These are phyloP conservation scores for Baccha elongata DNA, from an alignment of 2,888 invertebrate genomes.

Conservation along the genomic window DNA sequence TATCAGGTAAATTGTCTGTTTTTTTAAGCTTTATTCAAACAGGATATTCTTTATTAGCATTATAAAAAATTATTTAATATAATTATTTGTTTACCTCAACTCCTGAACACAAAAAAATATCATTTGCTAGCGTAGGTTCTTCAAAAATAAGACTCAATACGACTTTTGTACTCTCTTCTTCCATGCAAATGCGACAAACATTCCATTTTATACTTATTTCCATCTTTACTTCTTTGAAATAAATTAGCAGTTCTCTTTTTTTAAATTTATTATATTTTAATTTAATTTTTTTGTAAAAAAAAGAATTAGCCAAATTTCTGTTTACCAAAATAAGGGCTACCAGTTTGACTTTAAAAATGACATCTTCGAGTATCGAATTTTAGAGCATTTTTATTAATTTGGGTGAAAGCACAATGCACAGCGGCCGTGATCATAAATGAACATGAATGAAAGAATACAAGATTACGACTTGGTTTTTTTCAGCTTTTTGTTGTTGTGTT, in stretches of 20 bases:
- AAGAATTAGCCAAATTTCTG: too few relatives aligned
- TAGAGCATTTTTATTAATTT: neutral
- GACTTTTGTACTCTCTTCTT: slow-evolving; percentile 63
- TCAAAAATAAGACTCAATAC: slow-evolving; percentile 72
- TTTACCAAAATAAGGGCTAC: slow-evolving; percentile 54
- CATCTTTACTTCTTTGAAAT: slow-evolving; percentile 72
- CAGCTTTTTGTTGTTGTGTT: too few relatives aligned
- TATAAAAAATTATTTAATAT: neutral
- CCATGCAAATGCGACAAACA: slow-evolving; percentile 78
- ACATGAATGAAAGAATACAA: too few relatives aligned
- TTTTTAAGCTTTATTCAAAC: slow-evolving; percentile 74
- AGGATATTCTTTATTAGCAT: neutral
- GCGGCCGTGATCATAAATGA: too few relatives aligned
- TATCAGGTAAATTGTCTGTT: slow-evolving; percentile 77
- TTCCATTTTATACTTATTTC: slow-evolving; percentile 80
- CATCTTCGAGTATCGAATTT: slow-evolving; percentile 55
- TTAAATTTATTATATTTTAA: neutral
- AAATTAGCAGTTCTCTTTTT: neutral
- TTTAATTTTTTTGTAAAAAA: neutral
- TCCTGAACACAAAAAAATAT: slow-evolving; percentile 75
- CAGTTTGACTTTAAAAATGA: slow-evolving; percentile 18
- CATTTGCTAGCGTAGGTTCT: slow-evolving; percentile 66
- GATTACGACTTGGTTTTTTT: too few relatives aligned
- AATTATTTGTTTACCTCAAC: slow-evolving; percentile 64
- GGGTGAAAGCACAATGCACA: neutral